phyloP scores from a whole-genome alignment of 2,113 vertebrate genomes.

The Sula dactylatra region DNA sequence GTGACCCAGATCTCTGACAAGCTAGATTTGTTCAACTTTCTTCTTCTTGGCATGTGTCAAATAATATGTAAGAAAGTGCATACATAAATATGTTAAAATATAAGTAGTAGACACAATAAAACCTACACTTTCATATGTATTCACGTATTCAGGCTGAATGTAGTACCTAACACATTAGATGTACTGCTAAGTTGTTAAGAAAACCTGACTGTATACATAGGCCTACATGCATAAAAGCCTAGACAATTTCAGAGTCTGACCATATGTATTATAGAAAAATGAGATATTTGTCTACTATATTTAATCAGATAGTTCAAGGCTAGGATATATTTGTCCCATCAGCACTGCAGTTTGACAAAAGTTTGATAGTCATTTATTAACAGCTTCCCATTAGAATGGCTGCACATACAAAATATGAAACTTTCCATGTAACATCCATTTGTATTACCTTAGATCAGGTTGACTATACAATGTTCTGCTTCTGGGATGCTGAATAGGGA shows the following conservation, averaged over 20 bases:
- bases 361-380: neutral
- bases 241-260: neutral
- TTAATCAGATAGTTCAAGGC: neutral
- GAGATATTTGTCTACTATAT: neutral
- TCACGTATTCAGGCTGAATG: neutral
- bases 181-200: neutral
- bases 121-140: neutral
- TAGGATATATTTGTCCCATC: neutral
- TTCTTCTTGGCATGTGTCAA: neutral
- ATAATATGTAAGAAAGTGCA: neutral
- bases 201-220: rapidly evolving
- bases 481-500: neutral
- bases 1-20: conserved; percentile 18
- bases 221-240: neutral
- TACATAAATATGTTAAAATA: neutral
- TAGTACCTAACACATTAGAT: neutral
- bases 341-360: neutral
- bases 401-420: neutral
- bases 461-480: neutral
- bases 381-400: neutral
- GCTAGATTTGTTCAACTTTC: neutral
- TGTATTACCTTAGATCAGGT: neutral
- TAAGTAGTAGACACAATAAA: neutral
- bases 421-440: neutral
- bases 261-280: neutral